These are phyloP conservation scores for Clinocottus analis DNA, from an alignment of 2,113 vertebrate genomes.

Conservation along the genomic window DNA sequence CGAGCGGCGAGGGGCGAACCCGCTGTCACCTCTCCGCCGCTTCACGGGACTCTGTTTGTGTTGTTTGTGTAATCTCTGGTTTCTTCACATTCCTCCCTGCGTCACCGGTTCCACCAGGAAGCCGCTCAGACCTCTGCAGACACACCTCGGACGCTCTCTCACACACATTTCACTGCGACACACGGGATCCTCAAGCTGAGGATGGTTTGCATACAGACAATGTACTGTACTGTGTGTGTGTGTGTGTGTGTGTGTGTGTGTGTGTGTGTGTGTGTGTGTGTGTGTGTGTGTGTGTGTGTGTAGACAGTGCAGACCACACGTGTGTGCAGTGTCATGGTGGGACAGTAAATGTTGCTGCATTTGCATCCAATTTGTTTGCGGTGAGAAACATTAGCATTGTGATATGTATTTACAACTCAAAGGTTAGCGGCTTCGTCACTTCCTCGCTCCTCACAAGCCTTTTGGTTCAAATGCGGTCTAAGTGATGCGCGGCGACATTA, in stretches of 20 bases:
- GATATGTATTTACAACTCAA: background rate
- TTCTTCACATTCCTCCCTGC: background rate
- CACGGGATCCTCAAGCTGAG: too few relatives aligned
- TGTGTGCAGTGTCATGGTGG: accelerated
- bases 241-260: slow-evolving; percentile 7
- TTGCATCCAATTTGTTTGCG: slow-evolving; percentile 35
- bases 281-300: background rate
- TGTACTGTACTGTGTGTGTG: background rate
- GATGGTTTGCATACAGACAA: slow-evolving; percentile 11
- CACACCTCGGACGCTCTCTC: slow-evolving; percentile 30
- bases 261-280: background rate
- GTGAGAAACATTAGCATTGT: background rate
- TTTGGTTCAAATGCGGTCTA: background rate
- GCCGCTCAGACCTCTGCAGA: background rate
- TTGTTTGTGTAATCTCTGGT: background rate
- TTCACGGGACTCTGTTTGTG: background rate
- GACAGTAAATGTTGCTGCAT: background rate
- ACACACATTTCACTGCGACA: slow-evolving; percentile 1
- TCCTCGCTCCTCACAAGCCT: background rate
- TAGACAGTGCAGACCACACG: too few relatives aligned
- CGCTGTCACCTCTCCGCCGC: background rate
- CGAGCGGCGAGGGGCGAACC: background rate
- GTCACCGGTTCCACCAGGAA: slow-evolving; percentile 29
- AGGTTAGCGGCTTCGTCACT: background rate
- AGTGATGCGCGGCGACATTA: background rate